Conservation (phyloP, 2,113 vertebrate species). For the Cavia aperea region DNA sequence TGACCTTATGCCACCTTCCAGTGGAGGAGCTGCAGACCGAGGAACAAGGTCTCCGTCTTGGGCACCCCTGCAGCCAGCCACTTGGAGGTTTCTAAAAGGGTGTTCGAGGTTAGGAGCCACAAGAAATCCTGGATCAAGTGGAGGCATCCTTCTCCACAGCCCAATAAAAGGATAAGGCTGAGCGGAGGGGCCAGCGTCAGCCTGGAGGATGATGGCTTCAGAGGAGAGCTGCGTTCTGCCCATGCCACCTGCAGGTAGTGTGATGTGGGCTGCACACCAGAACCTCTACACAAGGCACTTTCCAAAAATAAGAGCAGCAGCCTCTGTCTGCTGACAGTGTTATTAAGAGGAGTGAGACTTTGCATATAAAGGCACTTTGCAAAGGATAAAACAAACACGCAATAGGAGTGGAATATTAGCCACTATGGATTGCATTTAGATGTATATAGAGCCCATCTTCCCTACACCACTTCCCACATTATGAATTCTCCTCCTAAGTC, state of each 20-base stretch:
- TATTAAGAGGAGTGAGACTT: not conserved
- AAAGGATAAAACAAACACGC: not conserved
- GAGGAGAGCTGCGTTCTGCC: not conserved
- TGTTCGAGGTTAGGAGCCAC: not conserved
- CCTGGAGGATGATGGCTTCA: not conserved
- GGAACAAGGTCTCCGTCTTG: not conserved
- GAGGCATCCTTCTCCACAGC: not conserved
- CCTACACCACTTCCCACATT: not conserved
- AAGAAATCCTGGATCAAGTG: not conserved
- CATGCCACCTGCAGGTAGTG: accelerated
- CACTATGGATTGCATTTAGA: not conserved
- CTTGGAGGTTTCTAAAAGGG: not conserved
- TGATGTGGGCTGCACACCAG: not conserved
- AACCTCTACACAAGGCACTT: not conserved
- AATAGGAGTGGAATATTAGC: not conserved
- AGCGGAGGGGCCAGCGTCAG: not conserved
- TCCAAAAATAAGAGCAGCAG: not conserved
- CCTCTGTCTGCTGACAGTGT: not conserved
- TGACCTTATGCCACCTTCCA: not conserved
- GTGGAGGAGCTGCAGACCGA: not conserved
- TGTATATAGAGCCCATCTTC: not conserved
- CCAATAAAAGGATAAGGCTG: not conserved
- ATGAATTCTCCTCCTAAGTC: not conserved
- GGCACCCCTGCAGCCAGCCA: not conserved
- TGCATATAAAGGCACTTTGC: not conserved